Evolutionary conservation across 2,888 invertebrate genomes (phyloP), one percentile per base, ranked within the genome.

Genomic region (Drosophila affinis): DNA sequence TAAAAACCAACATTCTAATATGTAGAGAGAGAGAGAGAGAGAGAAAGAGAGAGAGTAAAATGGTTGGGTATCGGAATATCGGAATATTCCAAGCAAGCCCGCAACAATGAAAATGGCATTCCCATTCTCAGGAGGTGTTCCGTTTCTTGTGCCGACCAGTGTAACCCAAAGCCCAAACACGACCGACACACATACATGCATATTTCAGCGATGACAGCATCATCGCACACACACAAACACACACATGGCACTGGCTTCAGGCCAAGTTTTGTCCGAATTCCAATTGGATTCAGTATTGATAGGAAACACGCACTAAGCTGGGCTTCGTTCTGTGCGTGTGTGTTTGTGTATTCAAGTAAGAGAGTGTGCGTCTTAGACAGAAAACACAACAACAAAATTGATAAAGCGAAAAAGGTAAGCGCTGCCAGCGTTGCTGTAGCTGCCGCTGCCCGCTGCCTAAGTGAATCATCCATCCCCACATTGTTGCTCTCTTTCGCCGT

Each of bases 131-230:
- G 39, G 39, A n/a, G 12, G 12, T 17, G 24, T 18, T 3, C 27
- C 14, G 61, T 18, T 46, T 56, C 9, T 17, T 52, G 4, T 56
- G 65, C 34, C 55, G 24, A 17, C 56, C 9, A 61, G 56, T 69
- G 70, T 69, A 56, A 61, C 56, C 55, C 56, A 48, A 70, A 54
- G 39, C 39, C 39, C 71, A 54, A 54, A 18, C 54, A 46, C 60
- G 61, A 72, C 65, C 76, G 81, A 72, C 39, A 27, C 64, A 48
- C 56, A 61, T 14, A 57, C 34, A 39, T 6, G 0, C 63, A 79
- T 83, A 72, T 81, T 81, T 72, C 18, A 64, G 52, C 70, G 87
- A 87, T 87, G 83, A 87, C 87, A 87, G 79, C 83, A 83, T 87
- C 82, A 53, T 29, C 55, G 52, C 29, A 63, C 62, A 52, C 59